Conservation (phyloP, 2,888 invertebrate species). For the Biston stratarius region DNA sequence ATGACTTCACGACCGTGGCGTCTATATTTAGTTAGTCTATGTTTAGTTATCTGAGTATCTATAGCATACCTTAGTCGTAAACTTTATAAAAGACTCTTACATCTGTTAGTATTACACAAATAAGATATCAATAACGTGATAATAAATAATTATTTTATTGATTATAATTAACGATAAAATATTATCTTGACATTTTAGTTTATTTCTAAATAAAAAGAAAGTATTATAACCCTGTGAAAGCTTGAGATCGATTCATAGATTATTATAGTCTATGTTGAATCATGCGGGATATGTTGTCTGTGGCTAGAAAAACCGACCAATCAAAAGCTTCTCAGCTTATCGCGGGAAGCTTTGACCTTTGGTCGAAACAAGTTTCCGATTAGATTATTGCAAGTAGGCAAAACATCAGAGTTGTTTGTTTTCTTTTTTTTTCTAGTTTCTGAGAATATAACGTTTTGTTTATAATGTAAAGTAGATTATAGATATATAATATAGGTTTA, state of each 20-base stretch:
- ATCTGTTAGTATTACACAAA: too few relatives aligned
- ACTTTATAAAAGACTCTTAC: too few relatives aligned
- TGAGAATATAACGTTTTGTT: background rate
- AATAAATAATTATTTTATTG: too few relatives aligned
- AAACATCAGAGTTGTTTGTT: background rate
- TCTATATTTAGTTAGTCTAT: constrained; percentile 12
- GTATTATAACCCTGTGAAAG: too few relatives aligned
- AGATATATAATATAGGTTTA: too few relatives aligned
- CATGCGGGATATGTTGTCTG: background rate
- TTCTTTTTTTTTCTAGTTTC: background rate
- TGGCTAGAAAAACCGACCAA: background rate
- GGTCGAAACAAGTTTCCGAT: constrained; percentile 1
- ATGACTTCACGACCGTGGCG: constrained; percentile 4
- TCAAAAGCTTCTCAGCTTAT: background rate
- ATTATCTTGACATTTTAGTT: too few relatives aligned
- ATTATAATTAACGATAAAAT: too few relatives aligned
- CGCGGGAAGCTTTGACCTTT: constrained; percentile 4
- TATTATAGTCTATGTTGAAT: background rate
- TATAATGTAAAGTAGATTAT: too few relatives aligned
- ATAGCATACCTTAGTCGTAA: background rate
- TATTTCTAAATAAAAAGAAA: too few relatives aligned
- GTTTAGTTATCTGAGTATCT: background rate
- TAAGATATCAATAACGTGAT: too few relatives aligned
- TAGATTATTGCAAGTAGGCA: background rate
- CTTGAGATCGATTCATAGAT: too few relatives aligned